phyloP scores from a whole-genome alignment of 2,888 invertebrate genomes.

The Ypsolopha sequella region DNA sequence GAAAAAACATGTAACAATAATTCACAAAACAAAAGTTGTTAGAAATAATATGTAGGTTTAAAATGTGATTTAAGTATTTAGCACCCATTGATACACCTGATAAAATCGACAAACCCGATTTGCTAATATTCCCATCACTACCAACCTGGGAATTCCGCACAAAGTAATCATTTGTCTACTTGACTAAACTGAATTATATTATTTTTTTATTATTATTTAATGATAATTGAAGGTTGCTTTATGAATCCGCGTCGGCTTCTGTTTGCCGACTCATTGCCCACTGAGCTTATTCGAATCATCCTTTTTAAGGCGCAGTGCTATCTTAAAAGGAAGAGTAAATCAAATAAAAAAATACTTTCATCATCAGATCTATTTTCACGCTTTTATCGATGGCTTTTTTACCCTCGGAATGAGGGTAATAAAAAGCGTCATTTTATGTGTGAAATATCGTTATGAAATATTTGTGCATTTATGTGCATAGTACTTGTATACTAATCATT shows the following conservation, averaged over 20 bases:
- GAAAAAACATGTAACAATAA: too few species aligned
- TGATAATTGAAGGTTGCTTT: slow-evolving; percentile 50
- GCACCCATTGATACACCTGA: too few species aligned
- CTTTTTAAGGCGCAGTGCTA: slow-evolving; percentile 35
- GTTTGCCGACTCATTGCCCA: slow-evolving; percentile 32
- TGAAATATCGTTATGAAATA: too few species aligned
- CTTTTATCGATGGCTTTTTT: too few species aligned
- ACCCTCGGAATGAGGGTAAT: too few species aligned
- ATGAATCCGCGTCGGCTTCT: slow-evolving; percentile 36
- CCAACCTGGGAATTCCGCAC: slow-evolving; percentile 30
- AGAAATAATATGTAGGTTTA: too few species aligned
- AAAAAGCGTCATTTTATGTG: too few species aligned
- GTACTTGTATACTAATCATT: too few species aligned
- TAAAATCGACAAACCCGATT: too few species aligned
- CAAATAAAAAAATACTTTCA: neutral
- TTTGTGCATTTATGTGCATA: too few species aligned
- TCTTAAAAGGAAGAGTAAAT: neutral
- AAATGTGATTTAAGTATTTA: too few species aligned
- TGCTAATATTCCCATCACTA: slow-evolving; percentile 20
- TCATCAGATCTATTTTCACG: neutral
- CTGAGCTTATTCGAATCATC: slow-evolving; percentile 46
- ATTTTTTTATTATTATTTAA: slow-evolving; percentile 64
- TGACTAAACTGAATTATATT: slow-evolving; percentile 69
- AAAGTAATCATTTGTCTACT: slow-evolving; percentile 68
- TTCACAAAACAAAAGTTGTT: too few species aligned